These are phyloP conservation scores for Herminia tarsipennalis DNA, from an alignment of 2,888 invertebrate genomes.

Conservation along the genomic window DNA sequence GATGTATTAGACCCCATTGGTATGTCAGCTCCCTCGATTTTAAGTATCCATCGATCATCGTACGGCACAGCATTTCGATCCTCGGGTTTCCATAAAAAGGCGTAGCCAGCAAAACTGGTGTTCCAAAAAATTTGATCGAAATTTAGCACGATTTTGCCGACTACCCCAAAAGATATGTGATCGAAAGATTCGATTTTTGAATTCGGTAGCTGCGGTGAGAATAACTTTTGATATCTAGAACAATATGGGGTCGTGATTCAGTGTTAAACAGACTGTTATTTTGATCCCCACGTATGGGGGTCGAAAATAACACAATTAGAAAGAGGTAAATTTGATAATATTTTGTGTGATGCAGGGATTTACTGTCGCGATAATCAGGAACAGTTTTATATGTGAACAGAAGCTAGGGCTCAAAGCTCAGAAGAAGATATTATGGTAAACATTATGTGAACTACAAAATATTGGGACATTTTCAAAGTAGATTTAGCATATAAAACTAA, in stretches of 20 bases:
- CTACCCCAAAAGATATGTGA: constrained; percentile 87
- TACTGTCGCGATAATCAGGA: no score
- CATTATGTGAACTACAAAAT: no score
- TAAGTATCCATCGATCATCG: constrained; percentile 41
- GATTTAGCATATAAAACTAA: no score
- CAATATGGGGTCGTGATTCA: not conserved
- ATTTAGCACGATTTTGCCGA: constrained; percentile 88
- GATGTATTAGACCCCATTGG: constrained; percentile 37
- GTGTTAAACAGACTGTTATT: no score
- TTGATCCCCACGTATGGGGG: no score
- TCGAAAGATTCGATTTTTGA: constrained; percentile 83
- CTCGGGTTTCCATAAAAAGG: constrained; percentile 70
- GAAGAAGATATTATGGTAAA: no score
- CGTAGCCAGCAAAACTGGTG: constrained; percentile 53
- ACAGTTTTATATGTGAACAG: no score
- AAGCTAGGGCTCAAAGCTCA: no score
- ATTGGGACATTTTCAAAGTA: no score
- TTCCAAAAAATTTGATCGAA: constrained; percentile 89
- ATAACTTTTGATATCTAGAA: constrained; percentile 83
- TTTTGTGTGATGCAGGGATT: no score
- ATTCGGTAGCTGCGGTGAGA: constrained; percentile 83
- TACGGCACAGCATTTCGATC: constrained; percentile 35
- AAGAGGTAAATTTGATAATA: no score
- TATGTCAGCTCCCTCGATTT: constrained; percentile 43
- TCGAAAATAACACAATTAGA: no score